phyloP scores from a whole-genome alignment of 1,140 invertebrate genomes.

The Drosophila arizonae region DNA sequence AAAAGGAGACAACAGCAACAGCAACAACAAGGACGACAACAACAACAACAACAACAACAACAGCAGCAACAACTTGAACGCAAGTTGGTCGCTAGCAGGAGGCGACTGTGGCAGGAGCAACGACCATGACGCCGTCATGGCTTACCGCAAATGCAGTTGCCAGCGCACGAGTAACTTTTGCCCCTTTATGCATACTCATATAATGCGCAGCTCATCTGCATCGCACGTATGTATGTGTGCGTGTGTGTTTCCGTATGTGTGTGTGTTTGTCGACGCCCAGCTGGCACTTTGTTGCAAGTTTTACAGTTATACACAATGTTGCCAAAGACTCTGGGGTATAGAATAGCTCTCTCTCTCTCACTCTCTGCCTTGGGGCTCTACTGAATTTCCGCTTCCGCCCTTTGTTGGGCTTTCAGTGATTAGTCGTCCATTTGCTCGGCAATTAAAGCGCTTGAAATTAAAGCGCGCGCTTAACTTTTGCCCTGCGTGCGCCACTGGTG shows the following conservation, averaged over 20 bases:
- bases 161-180: slow-evolving; percentile 51
- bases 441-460: slow-evolving; percentile 77
- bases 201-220: slow-evolving; percentile 66
- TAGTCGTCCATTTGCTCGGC: slow-evolving; percentile 70
- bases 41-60: not conserved
- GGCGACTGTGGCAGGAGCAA: slow-evolving; percentile 26
- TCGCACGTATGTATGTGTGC: slow-evolving; percentile 17
- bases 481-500: slow-evolving; percentile 42
- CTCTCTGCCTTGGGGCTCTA: slow-evolving; percentile 20
- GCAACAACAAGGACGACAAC: slow-evolving; percentile 25
- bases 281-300: slow-evolving; percentile 68
- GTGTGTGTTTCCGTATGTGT: slow-evolving; percentile 21
- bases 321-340: slow-evolving; percentile 20
- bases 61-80: not conserved
- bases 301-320: slow-evolving; percentile 66
- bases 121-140: slow-evolving; percentile 55
- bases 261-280: slow-evolving; percentile 35
- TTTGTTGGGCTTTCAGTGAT: slow-evolving; percentile 46
- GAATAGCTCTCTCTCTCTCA: not conserved
- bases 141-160: slow-evolving; percentile 73
- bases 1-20: slow-evolving; percentile 12
- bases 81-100: slow-evolving; percentile 8
- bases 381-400: slow-evolving; percentile 42
- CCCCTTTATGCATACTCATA: slow-evolving; percentile 43
- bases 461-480: slow-evolving; percentile 72